Evolutionary conservation across 2,888 invertebrate genomes (phyloP).

Genomic region (Lasioglossum lativentre): DNA sequence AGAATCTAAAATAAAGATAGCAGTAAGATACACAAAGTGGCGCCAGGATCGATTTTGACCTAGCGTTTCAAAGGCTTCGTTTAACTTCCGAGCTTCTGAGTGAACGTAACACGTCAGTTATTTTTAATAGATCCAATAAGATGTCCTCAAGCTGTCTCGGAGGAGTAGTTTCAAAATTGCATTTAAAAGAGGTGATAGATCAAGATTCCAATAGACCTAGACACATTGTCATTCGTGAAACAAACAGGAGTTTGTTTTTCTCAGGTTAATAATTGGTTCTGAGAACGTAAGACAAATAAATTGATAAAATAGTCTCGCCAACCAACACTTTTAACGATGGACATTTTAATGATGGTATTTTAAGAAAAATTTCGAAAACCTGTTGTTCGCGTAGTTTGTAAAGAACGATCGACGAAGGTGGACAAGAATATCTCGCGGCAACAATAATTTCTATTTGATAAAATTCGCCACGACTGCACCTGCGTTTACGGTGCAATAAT

Average conservation of each 20-base stretch:
- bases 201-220: not conserved
- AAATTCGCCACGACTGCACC: not conserved
- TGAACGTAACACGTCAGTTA: not conserved
- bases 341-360: no score
- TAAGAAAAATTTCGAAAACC: not conserved
- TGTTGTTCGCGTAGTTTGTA: not conserved
- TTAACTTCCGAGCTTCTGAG: not conserved
- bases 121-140: not conserved
- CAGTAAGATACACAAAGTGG: not conserved
- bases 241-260: no score
- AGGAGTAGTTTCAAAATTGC: not conserved
- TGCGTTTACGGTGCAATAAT: conserved; percentile 1
- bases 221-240: no score
- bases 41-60: not conserved
- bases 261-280: not conserved
- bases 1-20: not conserved
- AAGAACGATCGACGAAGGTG: not conserved
- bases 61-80: not conserved
- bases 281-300: not conserved
- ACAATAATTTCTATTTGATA: not conserved
- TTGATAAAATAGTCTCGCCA: no score
- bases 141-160: not conserved
- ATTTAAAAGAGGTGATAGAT: not conserved
- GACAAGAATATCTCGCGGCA: not conserved
- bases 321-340: not conserved